phyloP scores from a whole-genome alignment of 2,888 invertebrate species.

The Drosophila dives region DNA sequence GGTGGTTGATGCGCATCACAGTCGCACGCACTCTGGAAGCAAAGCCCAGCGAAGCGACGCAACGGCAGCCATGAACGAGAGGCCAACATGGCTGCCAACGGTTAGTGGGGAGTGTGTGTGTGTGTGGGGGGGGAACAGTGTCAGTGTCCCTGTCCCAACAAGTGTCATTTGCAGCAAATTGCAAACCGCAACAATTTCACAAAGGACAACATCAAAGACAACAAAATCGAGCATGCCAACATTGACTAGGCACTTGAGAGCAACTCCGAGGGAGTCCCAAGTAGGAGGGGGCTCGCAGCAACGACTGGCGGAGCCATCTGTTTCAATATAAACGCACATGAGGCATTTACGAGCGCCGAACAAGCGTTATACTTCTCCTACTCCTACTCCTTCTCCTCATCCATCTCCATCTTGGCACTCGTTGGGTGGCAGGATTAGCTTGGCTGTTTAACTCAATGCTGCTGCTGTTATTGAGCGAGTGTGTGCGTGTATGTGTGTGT shows the following conservation, averaged over 20 bases:
- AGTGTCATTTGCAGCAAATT: slow-evolving; percentile 83
- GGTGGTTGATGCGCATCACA: slow-evolving; percentile 72
- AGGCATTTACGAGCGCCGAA: slow-evolving; percentile 75
- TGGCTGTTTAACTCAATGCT: slow-evolving; percentile 7
- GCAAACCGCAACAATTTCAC: slow-evolving; percentile 83
- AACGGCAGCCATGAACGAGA: slow-evolving; percentile 37
- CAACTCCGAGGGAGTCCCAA: slow-evolving; percentile 5
- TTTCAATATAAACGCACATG: slow-evolving; percentile 84
- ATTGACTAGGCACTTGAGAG: slow-evolving; percentile 5
- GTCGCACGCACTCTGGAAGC: slow-evolving; percentile 50
- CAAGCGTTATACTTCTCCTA: slow-evolving; percentile 34
- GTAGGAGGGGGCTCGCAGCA: slow-evolving; percentile 5
- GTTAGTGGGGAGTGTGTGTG: background rate
- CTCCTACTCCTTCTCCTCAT: background rate
- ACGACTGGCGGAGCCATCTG: slow-evolving; percentile 81
- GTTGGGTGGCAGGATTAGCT: slow-evolving; percentile 44
- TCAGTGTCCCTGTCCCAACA: slow-evolving; percentile 52
- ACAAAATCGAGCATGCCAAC: slow-evolving; percentile 14
- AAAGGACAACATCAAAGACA: slow-evolving; percentile 62
- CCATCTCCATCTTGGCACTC: background rate
- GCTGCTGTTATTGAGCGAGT: slow-evolving; percentile 10
- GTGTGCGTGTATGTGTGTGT: background rate
- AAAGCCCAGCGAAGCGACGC: background rate
- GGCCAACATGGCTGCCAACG: slow-evolving; percentile 69
- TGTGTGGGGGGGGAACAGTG: background rate